A percentile compares a stretch with the other conserved stretches of the same genome.
Evolutionary conservation across 2,888 invertebrate species (phyloP).

Genomic region (Siphlonurus alternatus): DNA sequence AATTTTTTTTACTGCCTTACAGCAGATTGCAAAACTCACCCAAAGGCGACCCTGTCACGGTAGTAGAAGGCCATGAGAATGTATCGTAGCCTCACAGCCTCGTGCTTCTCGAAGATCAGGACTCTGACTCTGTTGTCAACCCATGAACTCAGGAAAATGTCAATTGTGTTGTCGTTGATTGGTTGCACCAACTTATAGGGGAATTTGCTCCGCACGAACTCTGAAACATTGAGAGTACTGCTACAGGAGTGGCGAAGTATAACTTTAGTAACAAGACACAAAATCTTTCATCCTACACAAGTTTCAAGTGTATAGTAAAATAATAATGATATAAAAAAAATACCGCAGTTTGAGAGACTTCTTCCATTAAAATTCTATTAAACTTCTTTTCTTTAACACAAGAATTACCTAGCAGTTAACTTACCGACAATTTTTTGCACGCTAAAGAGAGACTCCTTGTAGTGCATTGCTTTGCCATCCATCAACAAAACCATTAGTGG

Average conservation of each 20-base stretch:
- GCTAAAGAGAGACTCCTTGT: slow-evolving; percentile 63
- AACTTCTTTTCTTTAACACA: too few relatives aligned
- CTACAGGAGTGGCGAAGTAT: background rate
- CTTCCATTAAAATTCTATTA: background rate
- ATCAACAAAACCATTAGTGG: slow-evolving; percentile 67
- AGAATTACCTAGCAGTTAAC: too few relatives aligned
- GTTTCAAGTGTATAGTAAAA: too few relatives aligned
- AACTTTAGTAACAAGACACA: too few relatives aligned
- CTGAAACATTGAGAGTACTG: slow-evolving; percentile 27
- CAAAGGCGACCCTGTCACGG: slow-evolving; percentile 71
- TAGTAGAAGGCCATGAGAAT: slow-evolving; percentile 76
- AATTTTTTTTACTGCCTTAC: too few relatives aligned
- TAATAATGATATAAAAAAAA: too few relatives aligned
- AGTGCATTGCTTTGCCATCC: slow-evolving; percentile 70
- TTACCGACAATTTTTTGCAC: slow-evolving; percentile 64
- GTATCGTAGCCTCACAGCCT: slow-evolving; percentile 64
- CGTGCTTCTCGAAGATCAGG: slow-evolving; percentile 66
- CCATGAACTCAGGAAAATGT: slow-evolving; percentile 73
- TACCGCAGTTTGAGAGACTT: background rate
- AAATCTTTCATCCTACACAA: too few relatives aligned
- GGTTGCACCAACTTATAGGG: slow-evolving; percentile 58
- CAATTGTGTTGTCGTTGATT: slow-evolving; percentile 54
- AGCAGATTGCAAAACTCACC: too few relatives aligned
- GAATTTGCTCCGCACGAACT: slow-evolving; percentile 74
- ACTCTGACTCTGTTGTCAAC: slow-evolving; percentile 78